Base-by-base conservation (phyloP, 2,888 invertebrate species). In the Monopis laevigella region DNA sequence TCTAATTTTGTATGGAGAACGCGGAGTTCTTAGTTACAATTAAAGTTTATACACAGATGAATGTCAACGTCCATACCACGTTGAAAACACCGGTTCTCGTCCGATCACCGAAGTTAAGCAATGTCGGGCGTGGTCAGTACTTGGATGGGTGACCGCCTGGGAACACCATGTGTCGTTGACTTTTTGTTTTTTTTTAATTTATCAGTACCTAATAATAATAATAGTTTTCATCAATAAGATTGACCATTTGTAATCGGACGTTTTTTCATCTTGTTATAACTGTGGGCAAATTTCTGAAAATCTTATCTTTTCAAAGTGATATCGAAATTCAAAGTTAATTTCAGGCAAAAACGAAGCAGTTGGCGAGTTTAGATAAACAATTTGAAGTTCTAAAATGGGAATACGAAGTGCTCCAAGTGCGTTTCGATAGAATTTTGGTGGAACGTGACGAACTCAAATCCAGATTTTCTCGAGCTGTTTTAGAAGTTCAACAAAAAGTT, bases 401-500 rank as follows among this genome's bases (percentile, higher is more conserved):
- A 54, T 84, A 85, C 44, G 87, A 87, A 53, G 86, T 88, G 0
- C 65, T 94, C 11, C 86, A 91, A 58, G 82, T 93, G 47, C 84
- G 91, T 47, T 92, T 90, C 59, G 91, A 91, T 52, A 86, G 90
- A 53, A 86, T 91, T 1, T 75, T 88, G 48, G 72, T 73, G 1
- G 95, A 96, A 59, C 82, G 93, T 8, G 89, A 94, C 53, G 89
- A 91, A 40, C 65, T 96, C 14, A 91, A 92, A 57, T 66, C 83
- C 2, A 63, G 88, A 58, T 95, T 96, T 64, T 87, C 92, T 7
- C 85, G 88, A 46, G 92, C 93, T 0, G 88, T 96, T 36, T 75
- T 93, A 29, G 95, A 96, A 57, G 86, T 95, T 2, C 95, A 96
- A 61, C 93, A 94, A 63, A 92, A 91, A 61, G 88, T 91, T 0